Evolutionary conservation across 2,888 invertebrate species (phyloP).

Genomic region (Parnassius smintheus): DNA sequence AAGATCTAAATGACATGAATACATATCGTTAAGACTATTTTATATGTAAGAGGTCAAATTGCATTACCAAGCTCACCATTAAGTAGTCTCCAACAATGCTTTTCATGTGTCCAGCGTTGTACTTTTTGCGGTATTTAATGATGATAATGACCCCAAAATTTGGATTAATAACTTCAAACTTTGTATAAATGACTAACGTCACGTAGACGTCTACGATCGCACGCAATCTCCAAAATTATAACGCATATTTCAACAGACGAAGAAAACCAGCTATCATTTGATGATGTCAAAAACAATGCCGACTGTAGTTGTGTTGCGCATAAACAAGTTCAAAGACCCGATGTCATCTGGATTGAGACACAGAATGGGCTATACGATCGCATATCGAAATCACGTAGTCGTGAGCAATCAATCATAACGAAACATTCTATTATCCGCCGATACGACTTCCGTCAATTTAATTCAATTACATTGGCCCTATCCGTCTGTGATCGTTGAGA

Average conservation of each 20-base stretch:
- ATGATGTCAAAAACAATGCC: constrained; percentile 3
- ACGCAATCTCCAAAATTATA: not conserved
- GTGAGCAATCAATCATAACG: constrained; percentile 45
- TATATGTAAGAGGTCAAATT: too few relatives aligned
- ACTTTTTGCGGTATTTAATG: too few relatives aligned
- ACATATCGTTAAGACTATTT: too few relatives aligned
- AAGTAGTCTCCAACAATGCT: too few relatives aligned
- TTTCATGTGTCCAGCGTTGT: too few relatives aligned
- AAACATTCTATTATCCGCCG: constrained; percentile 37
- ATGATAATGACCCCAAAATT: too few relatives aligned
- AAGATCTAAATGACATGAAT: too few relatives aligned
- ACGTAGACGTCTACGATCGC: constrained; percentile 6
- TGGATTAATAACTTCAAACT: too few relatives aligned
- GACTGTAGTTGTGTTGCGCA: constrained; percentile 12
- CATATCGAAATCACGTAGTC: constrained; percentile 42
- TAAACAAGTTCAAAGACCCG: constrained; percentile 29
- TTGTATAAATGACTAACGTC: constrained; percentile 4
- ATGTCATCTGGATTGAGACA: constrained; percentile 33
- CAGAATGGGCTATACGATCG: constrained; percentile 28
- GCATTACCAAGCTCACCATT: too few relatives aligned
- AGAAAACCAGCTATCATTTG: not conserved
- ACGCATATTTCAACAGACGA: not conserved
- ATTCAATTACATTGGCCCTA: constrained; percentile 17
- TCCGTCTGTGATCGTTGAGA: not conserved
- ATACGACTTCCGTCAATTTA: constrained; percentile 38